Evolutionary conservation across 1,140 invertebrate species (phyloP).

Genomic region (Tachypleus tridentatus): DNA sequence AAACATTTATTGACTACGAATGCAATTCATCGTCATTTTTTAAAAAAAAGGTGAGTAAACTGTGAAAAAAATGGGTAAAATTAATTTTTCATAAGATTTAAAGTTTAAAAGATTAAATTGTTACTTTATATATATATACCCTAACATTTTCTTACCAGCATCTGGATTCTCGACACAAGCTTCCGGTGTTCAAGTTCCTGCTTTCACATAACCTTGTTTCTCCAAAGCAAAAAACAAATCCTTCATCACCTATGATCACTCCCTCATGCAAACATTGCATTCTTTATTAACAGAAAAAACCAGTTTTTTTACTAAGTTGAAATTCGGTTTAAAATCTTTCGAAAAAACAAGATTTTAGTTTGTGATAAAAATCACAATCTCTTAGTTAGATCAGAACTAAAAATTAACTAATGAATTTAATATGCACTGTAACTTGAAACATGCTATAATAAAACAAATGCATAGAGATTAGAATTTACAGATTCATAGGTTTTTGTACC

Average conservation of each 20-base stretch:
- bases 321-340: too few relatives aligned
- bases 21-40: too few relatives aligned
- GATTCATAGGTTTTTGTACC: too few relatives aligned
- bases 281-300: neutral
- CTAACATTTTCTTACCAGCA: conserved; percentile 27
- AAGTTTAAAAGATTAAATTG: neutral
- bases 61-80: neutral
- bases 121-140: neutral
- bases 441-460: too few relatives aligned
- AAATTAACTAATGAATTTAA: too few relatives aligned
- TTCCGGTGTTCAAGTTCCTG: conserved; percentile 38
- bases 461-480: too few relatives aligned
- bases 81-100: neutral
- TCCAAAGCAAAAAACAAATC: conserved; percentile 37
- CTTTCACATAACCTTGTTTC: conserved; percentile 37
- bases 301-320: too few relatives aligned
- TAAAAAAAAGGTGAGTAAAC: neutral
- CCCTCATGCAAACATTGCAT: conserved; percentile 34
- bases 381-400: too few relatives aligned
- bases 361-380: too few relatives aligned
- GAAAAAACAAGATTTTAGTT: too few relatives aligned
- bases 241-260: conserved; percentile 36
- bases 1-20: too few relatives aligned
- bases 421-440: too few relatives aligned
- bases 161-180: conserved; percentile 34